Base-by-base conservation (phyloP, 2,888 invertebrate genomes). In the Philonicus albiceps region DNA sequence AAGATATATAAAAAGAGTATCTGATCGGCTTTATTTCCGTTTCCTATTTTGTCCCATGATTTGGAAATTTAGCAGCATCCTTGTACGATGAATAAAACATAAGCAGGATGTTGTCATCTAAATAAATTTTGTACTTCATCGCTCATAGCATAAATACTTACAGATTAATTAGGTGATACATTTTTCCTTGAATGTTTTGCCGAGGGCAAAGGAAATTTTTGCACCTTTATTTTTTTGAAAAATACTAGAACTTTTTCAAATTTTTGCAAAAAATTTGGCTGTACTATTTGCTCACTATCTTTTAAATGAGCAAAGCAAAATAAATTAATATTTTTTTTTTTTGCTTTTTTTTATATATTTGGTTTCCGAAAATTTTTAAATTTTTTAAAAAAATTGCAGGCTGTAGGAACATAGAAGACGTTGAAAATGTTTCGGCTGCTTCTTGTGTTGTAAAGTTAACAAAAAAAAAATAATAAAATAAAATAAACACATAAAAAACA, bases 211-310 rank as follows among this genome's bases (percentile, higher is more conserved):
- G 22, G n/a, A 40, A 37, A 40, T 76, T 76, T 37, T 76, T 37
- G 34, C 40, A 40, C 40, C 40, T 76, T 31, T 31, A 2, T 31
- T 31, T 40, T 34, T 34, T 76, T n/a, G 37, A 76, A 11, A 40
- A 76, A 76, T 40, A 64, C 27, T 64, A 64, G 27, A 64, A 76
- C 76, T 76, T 76, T 76, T 76, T 40, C 34, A 76, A 76, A 76
- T 76, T 76, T 76, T 76, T 76, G 40, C 76, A 76, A 76, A 76
- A 76, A 76, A 76, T 76, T 76, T 76, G 76, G 76, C 76, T 76
- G 76, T 76, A 22, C 64, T 19, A 40, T 76, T 34, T 40, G 34
- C 37, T 64, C 64, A 64, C 64, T 19, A 64, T 76, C 34, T 34
- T 76, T 22, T 76, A 40, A 37, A 40, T 31, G 76, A 40, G 37